These are phyloP conservation scores for Coelogynopora nodosa DNA, from an alignment of 2,888 invertebrate genomes.

Conservation along the genomic window DNA sequence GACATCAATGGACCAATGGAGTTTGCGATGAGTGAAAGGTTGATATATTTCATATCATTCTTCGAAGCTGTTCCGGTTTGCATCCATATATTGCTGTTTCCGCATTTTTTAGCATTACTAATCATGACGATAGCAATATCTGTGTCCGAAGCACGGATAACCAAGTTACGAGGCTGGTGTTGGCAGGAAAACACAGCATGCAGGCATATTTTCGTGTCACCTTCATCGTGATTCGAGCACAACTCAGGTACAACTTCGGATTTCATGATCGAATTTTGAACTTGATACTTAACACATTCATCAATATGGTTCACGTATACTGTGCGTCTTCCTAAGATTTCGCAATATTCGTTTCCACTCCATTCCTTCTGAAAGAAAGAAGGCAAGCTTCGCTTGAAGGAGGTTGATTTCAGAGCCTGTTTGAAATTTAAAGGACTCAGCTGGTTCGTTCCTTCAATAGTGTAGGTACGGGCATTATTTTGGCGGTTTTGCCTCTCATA, in stretches of 20 bases:
- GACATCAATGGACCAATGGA: slow-evolving; percentile 27
- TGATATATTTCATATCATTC: slow-evolving; percentile 34
- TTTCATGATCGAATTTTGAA: slow-evolving; percentile 23
- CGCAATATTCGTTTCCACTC: neutral
- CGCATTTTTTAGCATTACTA: slow-evolving; percentile 31
- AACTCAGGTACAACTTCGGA: slow-evolving; percentile 31
- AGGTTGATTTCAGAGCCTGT: neutral
- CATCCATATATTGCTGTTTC: slow-evolving; percentile 33
- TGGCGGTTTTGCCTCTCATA: no score
- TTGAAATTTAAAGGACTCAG: neutral
- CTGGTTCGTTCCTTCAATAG: neutral
- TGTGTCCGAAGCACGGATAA: slow-evolving; percentile 25
- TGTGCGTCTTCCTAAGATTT: neutral
- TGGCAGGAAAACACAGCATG: slow-evolving; percentile 31
- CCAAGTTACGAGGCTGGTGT: slow-evolving; percentile 29
- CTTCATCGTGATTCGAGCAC: slow-evolving; percentile 31
- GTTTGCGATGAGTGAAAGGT: slow-evolving; percentile 16
- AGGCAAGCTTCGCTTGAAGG: neutral
- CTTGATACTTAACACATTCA: neutral
- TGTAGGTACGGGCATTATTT: neutral
- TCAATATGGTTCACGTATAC: neutral
- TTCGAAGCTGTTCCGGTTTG: slow-evolving; percentile 28
- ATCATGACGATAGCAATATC: slow-evolving; percentile 31
- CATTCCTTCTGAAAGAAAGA: neutral
- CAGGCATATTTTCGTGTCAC: slow-evolving; percentile 27